Evolutionary conservation across 1,140 invertebrate species (phyloP).

Genomic region (Pseudobourletiella spinata): DNA sequence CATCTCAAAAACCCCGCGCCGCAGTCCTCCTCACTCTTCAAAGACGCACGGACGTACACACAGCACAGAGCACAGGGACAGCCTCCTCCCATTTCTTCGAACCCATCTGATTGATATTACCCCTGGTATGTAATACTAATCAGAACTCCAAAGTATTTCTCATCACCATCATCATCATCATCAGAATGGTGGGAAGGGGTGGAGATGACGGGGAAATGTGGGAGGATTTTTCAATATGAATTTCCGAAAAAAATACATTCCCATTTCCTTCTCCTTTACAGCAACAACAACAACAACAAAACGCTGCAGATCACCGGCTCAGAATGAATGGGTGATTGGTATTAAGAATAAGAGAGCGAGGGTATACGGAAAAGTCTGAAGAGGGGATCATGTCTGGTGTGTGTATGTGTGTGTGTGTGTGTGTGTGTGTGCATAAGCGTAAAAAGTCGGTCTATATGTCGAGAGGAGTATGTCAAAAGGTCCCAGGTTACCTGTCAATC

Average conservation of each 20-base stretch:
- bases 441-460: slow-evolving; percentile 23
- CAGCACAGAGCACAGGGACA: too few species aligned
- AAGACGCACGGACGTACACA: too few species aligned
- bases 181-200: slow-evolving; percentile 3
- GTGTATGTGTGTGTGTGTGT: too few species aligned
- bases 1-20: not conserved
- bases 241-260: not conserved
- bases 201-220: slow-evolving; percentile 15
- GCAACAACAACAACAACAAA: too few species aligned
- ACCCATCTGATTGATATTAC: slow-evolving; percentile 23
- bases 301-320: too few species aligned
- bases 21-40: slow-evolving; percentile 6
- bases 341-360: too few species aligned
- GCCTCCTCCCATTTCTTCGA: too few species aligned
- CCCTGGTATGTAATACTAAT: not conserved
- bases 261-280: not conserved
- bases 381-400: too few species aligned
- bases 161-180: not conserved
- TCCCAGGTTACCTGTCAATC: slow-evolving; percentile 35
- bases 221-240: slow-evolving; percentile 17
- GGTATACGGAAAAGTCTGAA: not conserved
- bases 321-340: slow-evolving; percentile 1
- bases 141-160: not conserved
- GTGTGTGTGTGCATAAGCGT: slow-evolving; percentile 17
- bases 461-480: slow-evolving; percentile 31